Evolutionary conservation across 2,113 vertebrate genomes (phyloP).

Genomic region (Notarius lentiginosus): DNA sequence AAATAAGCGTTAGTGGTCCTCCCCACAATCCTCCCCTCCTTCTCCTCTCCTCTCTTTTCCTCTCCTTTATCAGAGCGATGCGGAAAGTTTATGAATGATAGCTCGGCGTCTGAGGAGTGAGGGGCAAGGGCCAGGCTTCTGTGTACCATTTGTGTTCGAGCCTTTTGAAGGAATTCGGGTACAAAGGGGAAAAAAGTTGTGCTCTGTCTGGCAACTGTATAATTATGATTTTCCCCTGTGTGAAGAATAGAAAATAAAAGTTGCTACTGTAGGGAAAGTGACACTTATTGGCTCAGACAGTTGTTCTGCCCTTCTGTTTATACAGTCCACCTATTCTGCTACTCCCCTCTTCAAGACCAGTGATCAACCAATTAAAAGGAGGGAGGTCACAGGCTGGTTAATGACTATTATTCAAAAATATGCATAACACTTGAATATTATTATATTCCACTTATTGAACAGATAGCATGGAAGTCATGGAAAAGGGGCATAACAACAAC

Average conservation of each 20-base stretch:
- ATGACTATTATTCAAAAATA: constrained; percentile 31
- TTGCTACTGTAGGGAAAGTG: constrained; percentile 32
- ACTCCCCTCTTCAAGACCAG: neutral
- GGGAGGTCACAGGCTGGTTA: neutral
- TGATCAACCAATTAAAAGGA: neutral
- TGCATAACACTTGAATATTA: constrained; percentile 19
- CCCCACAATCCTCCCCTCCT: constrained; percentile 57
- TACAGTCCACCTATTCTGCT: neutral
- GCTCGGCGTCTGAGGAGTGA: constrained; percentile 67
- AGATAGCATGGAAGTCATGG: neutral
- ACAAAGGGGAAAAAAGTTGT: constrained; percentile 58
- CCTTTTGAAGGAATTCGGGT: constrained; percentile 70
- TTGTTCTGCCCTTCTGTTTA: constrained; percentile 7
- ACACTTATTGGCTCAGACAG: constrained; percentile 29
- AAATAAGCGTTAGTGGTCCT: constrained; percentile 83
- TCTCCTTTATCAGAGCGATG: constrained; percentile 58
- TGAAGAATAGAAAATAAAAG: constrained; percentile 22
- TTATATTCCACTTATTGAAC: constrained; percentile 28
- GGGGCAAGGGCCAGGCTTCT: constrained; percentile 73
- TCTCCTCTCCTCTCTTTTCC: constrained; percentile 65
- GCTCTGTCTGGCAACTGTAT: constrained; percentile 42
- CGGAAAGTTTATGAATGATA: constrained; percentile 80
- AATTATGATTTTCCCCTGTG: constrained; percentile 9
- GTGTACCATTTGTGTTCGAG: constrained; percentile 71
- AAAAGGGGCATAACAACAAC: constrained; percentile 19